Evolutionary conservation across 2,888 invertebrate genomes (phyloP).

Genomic region (Watsonalla cultraria): DNA sequence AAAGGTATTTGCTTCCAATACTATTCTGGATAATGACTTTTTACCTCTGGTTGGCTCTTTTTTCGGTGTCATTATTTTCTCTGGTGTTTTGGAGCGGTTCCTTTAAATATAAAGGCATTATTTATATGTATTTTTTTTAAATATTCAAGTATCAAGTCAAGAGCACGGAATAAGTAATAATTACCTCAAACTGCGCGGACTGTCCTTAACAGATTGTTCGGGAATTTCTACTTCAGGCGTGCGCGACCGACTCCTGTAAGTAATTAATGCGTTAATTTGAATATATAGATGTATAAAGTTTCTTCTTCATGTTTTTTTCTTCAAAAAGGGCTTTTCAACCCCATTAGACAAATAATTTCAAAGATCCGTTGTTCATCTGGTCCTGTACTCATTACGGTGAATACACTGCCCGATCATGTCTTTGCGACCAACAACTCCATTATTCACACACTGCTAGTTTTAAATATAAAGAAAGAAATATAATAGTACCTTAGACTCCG

Average conservation of each 20-base stretch:
- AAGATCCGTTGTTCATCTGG: too few species aligned
- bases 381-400: too few species aligned
- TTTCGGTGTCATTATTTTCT: constrained; percentile 59
- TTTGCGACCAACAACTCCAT: too few species aligned
- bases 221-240: constrained; percentile 53
- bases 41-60: constrained; percentile 46
- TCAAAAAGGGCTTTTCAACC: too few species aligned
- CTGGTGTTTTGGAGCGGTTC: constrained; percentile 66
- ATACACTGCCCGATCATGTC: too few species aligned
- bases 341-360: too few species aligned
- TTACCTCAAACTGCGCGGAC: constrained; percentile 44
- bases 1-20: constrained; percentile 65
- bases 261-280: constrained; percentile 2
- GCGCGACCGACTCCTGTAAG: constrained; percentile 49
- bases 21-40: constrained; percentile 62
- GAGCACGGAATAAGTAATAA: background rate
- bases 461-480: background rate
- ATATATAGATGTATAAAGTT: background rate
- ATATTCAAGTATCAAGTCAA: too few species aligned
- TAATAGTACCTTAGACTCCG: constrained; percentile 38
- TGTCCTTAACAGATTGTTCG: constrained; percentile 30
- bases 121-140: too few species aligned
- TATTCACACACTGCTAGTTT: too few species aligned
- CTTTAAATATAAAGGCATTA: constrained; percentile 31
- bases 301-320: too few species aligned